Evolutionary conservation across 2,888 invertebrate genomes (phyloP).

Genomic region (Theretra japonica): DNA sequence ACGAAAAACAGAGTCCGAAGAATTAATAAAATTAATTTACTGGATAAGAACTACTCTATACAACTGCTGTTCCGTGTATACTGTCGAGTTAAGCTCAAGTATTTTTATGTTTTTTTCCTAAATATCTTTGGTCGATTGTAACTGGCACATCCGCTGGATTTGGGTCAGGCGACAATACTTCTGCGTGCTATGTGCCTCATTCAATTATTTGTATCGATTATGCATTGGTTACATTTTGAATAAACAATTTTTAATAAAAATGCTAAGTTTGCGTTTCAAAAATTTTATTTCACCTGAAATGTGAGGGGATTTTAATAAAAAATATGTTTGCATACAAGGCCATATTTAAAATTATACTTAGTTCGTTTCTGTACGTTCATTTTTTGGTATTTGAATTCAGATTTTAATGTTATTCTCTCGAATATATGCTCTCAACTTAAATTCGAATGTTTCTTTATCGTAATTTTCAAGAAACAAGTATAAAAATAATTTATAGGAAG

Average conservation of each 20-base stretch:
- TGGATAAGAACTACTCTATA: constrained; percentile 45
- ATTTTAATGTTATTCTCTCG: too few species aligned
- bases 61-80: constrained; percentile 45
- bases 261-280: too few species aligned
- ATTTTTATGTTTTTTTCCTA: constrained; percentile 65
- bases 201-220: constrained; percentile 4
- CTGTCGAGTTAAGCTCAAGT: constrained; percentile 70
- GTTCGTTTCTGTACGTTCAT: too few species aligned
- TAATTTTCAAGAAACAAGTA: background rate
- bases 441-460: too few species aligned
- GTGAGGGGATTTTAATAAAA: too few species aligned
- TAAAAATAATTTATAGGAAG: too few species aligned
- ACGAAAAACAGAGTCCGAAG: background rate
- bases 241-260: background rate
- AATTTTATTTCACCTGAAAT: too few species aligned
- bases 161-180: constrained; percentile 75
- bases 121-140: constrained; percentile 51
- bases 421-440: too few species aligned
- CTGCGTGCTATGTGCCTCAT: background rate
- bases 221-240: background rate
- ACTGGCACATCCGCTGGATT: constrained; percentile 76
- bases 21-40: background rate
- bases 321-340: background rate
- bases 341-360: too few species aligned
- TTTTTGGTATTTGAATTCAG: too few species aligned